Percentiles rank a stretch among this genome's conserved stretches.
phyloP scores from a whole-genome alignment of 1,140 invertebrate genomes.

The Rhizoglyphus robini region DNA sequence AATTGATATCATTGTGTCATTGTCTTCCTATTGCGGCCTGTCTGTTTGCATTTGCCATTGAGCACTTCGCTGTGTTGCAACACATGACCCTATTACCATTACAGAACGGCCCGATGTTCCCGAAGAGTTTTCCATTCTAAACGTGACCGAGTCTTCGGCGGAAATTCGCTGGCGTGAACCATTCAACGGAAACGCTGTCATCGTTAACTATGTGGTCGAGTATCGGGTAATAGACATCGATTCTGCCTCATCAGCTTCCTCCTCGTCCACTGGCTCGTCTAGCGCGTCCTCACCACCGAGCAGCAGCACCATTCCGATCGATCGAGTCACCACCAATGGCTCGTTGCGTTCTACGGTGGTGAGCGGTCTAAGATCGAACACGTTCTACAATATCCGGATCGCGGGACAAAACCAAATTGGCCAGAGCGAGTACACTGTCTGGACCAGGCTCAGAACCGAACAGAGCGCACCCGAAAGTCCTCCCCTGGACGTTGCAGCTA shows the following conservation, averaged over 20 bases:
- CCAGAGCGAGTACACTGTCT: slow-evolving; percentile 2
- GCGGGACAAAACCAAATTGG: slow-evolving; percentile 17
- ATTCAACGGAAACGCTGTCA: slow-evolving; percentile 61
- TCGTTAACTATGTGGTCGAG: slow-evolving; percentile 51
- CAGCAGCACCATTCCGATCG: not conserved
- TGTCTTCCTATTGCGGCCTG: not conserved
- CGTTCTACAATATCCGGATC: not conserved
- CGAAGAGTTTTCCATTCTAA: slow-evolving; percentile 12
- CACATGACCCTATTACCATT: too few relatives aligned
- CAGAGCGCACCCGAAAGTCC: slow-evolving; percentile 23
- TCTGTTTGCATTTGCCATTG: not conserved
- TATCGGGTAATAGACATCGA: slow-evolving; percentile 13
- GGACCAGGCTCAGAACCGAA: slow-evolving; percentile 13
- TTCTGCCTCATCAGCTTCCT: not conserved
- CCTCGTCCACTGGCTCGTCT: not conserved
- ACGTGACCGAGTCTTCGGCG: slow-evolving; percentile 16
- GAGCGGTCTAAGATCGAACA: slow-evolving; percentile 1
- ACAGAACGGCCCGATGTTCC: slow-evolving; percentile 17
- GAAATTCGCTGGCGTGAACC: slow-evolving; percentile 29
- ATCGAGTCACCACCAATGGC: not conserved
- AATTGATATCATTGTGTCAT: not conserved
- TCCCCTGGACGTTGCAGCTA: slow-evolving; percentile 20
- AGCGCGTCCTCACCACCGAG: not conserved
- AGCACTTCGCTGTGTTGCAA: too few relatives aligned
- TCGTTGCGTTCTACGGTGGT: not conserved